Base-by-base conservation (phyloP, 2,797 vertebrate species). In the Loris lydekkerianus region DNA sequence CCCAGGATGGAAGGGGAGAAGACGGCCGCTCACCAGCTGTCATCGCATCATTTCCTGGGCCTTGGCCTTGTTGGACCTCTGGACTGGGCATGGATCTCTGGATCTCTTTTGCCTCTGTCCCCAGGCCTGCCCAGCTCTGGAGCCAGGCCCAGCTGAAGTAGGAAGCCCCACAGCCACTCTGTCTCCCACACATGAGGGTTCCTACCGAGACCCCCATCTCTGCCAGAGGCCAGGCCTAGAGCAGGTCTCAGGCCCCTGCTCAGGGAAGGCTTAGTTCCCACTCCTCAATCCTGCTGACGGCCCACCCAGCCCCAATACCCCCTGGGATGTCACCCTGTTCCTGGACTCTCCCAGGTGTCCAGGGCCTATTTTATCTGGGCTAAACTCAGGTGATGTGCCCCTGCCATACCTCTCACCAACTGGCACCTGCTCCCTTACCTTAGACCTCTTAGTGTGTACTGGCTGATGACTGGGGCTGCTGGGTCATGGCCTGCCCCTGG, bases 261-360 rank as follows among this genome's bases (percentile, higher is more conserved):
- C 23, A 25, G 76, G 82, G 65, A 87, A 84, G 56, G 69, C 18
- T 49, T 27, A 21, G 10, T 21, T 25, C 29, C 72, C 18, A 34
- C 29, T 40, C 69, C 69, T 27, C 4, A 0, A 8, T 63, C 43
- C 25, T 34, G 10, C 69, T 70, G 56, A 73, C 3, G 23, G 20
- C 40, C 60, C 6, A 27, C 0, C 17, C 9, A 49, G 34, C 13
- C 63, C 2, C n/a, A 9, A 6, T 1, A 3, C 3, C 31, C 63
- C 18, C 18, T 75, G 34, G 20, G 37, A 83, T 10, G 77, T 27
- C 46, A 34, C 27, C n/a, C 31, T 72, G 37, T 53, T 49, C 37
- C 81, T 53, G n/a, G 89, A 78, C 21, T 77, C 75, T 21, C 7
- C 61, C 70, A 60, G 31, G 65, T 25, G 17, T 13, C 29, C 29